Conservation (phyloP, 2,888 invertebrate species). For the Pecten maximus region DNA sequence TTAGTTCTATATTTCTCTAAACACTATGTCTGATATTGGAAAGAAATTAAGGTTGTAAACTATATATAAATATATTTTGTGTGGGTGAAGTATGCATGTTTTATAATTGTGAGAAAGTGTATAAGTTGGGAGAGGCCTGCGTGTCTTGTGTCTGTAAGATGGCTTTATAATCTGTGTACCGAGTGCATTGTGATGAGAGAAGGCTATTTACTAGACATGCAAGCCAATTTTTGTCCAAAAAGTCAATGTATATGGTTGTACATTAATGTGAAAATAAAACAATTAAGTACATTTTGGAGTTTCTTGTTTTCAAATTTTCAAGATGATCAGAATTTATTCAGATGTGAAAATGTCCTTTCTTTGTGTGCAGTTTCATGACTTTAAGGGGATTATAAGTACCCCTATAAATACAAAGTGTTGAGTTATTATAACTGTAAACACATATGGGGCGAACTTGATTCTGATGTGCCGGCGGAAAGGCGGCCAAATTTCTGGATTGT, state of each 20-base stretch:
- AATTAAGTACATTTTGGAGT: slow-evolving; percentile 9
- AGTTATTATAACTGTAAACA: too few relatives aligned
- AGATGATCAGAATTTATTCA: too few relatives aligned
- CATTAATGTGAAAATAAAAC: slow-evolving; percentile 35
- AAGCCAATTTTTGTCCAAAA: slow-evolving; percentile 12
- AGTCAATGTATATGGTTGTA: slow-evolving; percentile 35
- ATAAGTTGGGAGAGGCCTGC: neutral
- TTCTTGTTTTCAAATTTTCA: neutral
- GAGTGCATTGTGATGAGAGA: slow-evolving; percentile 15
- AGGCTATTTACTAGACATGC: slow-evolving; percentile 19
- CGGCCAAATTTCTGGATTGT: too few relatives aligned
- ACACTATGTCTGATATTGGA: neutral
- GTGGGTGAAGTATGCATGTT: slow-evolving; percentile 2
- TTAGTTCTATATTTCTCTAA: neutral
- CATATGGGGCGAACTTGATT: too few relatives aligned
- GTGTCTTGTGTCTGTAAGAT: neutral
- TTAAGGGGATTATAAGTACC: too few relatives aligned
- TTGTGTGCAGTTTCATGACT: too few relatives aligned
- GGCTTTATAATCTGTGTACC: slow-evolving; percentile 16
- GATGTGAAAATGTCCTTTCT: too few relatives aligned
- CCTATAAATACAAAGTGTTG: too few relatives aligned
- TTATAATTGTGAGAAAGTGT: slow-evolving; percentile 11
- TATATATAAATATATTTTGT: slow-evolving; percentile 7
- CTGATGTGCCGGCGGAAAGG: too few relatives aligned
- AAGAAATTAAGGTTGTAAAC: neutral